Percentiles rank a stretch among this genome's conserved stretches.
These are phyloP conservation scores for Bombus impatiens DNA, from an alignment of 1,140 invertebrate genomes.

Conservation along the genomic window DNA sequence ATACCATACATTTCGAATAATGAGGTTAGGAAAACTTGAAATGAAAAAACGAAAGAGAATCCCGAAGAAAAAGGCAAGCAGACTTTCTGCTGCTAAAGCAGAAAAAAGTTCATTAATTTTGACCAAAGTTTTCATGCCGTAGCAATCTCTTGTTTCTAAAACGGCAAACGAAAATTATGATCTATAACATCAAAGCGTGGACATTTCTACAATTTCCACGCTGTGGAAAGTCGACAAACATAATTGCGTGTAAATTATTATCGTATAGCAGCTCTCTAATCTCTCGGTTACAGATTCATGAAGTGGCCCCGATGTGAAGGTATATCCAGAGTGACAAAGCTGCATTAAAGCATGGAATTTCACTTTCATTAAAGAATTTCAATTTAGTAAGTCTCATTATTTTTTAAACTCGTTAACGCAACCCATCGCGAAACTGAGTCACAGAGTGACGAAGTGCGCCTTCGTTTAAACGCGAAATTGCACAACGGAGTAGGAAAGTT, in stretches of 20 bases:
- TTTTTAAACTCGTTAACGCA: not conserved
- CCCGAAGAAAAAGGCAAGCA: not conserved
- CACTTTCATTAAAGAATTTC: not conserved
- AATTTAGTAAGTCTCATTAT: no score
- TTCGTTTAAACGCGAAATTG: not conserved
- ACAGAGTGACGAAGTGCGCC: not conserved
- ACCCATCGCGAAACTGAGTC: not conserved
- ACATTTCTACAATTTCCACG: no score
- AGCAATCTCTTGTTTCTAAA: not conserved
- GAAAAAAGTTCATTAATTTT: slow-evolving; percentile 25
- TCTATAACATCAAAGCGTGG: no score
- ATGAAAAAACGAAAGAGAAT: not conserved
- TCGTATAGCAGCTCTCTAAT: not conserved
- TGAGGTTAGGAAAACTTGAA: not conserved
- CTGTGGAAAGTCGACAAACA: not conserved
- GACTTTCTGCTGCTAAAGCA: not conserved
- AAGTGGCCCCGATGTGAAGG: not conserved
- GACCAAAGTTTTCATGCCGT: not conserved
- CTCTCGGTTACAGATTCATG: not conserved
- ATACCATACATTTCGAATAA: not conserved
- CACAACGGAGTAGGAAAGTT: not conserved
- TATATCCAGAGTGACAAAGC: not conserved
- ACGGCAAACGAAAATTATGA: not conserved
- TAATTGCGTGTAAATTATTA: not conserved
- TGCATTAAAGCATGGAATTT: not conserved